Percentiles rank a stretch among this genome's conserved stretches.
Conservation (phyloP, 2,113 vertebrate species). For the Lipophrys pholis region DNA sequence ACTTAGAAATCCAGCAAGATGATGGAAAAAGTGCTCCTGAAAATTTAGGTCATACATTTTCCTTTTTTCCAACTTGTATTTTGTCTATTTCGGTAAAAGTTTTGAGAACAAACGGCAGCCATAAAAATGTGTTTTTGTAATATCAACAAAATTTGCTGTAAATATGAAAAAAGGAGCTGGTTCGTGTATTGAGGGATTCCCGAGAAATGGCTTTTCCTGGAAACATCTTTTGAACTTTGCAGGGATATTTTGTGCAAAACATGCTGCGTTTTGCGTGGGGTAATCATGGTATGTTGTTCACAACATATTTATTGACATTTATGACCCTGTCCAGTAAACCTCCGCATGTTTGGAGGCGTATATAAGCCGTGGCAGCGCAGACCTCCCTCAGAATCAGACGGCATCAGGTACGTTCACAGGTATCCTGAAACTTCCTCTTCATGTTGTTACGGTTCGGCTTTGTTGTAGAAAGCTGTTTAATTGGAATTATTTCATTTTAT, state of each 20-base stretch:
- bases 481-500: too few species aligned
- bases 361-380: constrained; percentile 55
- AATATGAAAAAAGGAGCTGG: constrained; percentile 33
- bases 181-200: constrained; percentile 36
- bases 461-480: too few species aligned
- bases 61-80: neutral
- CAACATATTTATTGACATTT: constrained; percentile 71
- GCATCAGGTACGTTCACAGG: constrained; percentile 56
- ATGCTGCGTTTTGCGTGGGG: constrained; percentile 47
- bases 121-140: constrained; percentile 29
- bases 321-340: constrained; percentile 64
- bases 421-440: neutral
- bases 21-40: neutral
- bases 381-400: constrained; percentile 23
- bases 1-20: neutral
- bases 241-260: constrained; percentile 66
- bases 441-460: too few species aligned
- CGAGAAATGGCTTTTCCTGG: constrained; percentile 30
- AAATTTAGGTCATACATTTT: neutral
- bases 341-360: constrained; percentile 40
- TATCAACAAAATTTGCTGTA: constrained; percentile 28
- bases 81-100: neutral
- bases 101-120: neutral
- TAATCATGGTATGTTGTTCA: constrained; percentile 48
- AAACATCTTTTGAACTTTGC: constrained; percentile 64